phyloP scores from a whole-genome alignment of 1,140 invertebrate species.

The Periplaneta americana region DNA sequence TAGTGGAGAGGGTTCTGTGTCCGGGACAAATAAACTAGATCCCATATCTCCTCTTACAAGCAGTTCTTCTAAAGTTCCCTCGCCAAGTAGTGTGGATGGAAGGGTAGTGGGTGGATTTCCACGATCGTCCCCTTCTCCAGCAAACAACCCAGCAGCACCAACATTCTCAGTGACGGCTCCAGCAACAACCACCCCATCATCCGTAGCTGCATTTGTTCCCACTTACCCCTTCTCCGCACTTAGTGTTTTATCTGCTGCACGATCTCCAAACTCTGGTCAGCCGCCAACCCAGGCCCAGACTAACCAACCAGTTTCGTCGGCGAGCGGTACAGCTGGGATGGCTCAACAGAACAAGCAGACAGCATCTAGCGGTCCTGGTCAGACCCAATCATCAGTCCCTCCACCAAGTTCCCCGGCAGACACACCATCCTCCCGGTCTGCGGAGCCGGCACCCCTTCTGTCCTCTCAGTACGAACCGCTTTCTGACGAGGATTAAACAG shows the following conservation, averaged over 20 bases:
- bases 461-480: slow-evolving; percentile 81
- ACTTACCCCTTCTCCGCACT: slow-evolving; percentile 21
- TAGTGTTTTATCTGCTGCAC: slow-evolving; percentile 11
- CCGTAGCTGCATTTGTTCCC: slow-evolving; percentile 18
- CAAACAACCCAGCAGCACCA: neutral
- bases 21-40: neutral
- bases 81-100: neutral
- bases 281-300: neutral
- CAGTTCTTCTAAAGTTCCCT: neutral
- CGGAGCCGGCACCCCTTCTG: slow-evolving; percentile 72
- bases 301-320: neutral
- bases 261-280: slow-evolving; percentile 6
- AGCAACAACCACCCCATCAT: slow-evolving; percentile 6
- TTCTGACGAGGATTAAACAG: slow-evolving; percentile 73
- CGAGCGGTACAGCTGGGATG: neutral
- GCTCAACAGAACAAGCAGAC: neutral
- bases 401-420: slow-evolving; percentile 13
- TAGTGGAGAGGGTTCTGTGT: neutral
- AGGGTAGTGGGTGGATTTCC: slow-evolving; percentile 1
- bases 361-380: neutral
- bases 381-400: slow-evolving; percentile 7
- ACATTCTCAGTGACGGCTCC: neutral
- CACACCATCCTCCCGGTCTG: slow-evolving; percentile 1
- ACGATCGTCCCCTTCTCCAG: neutral
- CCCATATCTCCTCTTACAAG: neutral